These are phyloP conservation scores for Eustalomyia histrio DNA, from an alignment of 2,888 invertebrate genomes.

Conservation along the genomic window DNA sequence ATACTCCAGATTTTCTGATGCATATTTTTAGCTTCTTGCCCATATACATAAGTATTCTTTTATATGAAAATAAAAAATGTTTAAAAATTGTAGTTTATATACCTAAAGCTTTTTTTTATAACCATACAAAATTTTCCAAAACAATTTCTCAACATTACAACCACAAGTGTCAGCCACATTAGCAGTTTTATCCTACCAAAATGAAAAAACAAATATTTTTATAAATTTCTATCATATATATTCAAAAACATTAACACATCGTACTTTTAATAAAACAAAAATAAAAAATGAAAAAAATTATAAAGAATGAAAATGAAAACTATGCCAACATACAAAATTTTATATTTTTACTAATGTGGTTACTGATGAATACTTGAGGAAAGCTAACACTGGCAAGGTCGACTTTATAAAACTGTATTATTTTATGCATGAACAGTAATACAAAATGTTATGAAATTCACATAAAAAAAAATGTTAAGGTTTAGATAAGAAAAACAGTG, in stretches of 20 bases:
- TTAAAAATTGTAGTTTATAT: no score
- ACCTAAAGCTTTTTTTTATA: neutral
- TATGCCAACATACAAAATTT: neutral
- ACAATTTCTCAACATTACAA: slow-evolving; percentile 45
- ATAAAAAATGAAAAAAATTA: neutral
- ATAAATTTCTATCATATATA: neutral
- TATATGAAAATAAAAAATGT: no score
- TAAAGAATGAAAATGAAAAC: neutral
- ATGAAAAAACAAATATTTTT: neutral
- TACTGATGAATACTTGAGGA: neutral
- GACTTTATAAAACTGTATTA: neutral
- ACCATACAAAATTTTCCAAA: slow-evolving; percentile 26
- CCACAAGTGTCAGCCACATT: slow-evolving; percentile 56
- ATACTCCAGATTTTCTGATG: no score
- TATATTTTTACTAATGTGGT: neutral
- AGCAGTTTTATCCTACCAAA: slow-evolving; percentile 29
- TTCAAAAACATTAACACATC: neutral
- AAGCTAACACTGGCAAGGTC: neutral
- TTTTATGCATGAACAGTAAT: neutral
- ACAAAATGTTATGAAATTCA: neutral
- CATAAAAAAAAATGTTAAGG: neutral
- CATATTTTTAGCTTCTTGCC: no score
- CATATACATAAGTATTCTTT: no score
- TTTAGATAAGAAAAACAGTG: neutral
- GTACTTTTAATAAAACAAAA: neutral